Evolutionary conservation across 2,797 vertebrate genomes (phyloP).

Genomic region (Microctenopoma lineatum): DNA sequence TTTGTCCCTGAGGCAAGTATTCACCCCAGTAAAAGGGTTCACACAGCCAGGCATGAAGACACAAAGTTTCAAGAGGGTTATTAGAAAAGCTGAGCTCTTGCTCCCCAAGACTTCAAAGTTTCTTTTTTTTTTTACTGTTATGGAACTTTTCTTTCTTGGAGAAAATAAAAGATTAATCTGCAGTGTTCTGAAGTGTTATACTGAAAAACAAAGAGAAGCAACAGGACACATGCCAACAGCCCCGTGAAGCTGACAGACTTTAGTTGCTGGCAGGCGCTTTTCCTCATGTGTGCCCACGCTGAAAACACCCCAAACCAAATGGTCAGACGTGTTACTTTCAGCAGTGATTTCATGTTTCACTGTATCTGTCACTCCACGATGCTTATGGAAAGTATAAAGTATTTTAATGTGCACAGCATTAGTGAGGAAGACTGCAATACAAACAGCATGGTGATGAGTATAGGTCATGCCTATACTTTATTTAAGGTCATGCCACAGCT

Average conservation of each 20-base stretch:
- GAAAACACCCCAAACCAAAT: constrained; percentile 8
- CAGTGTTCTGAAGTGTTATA: constrained; percentile 7
- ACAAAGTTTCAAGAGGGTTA: constrained; percentile 16
- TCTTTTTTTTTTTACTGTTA: constrained; percentile 28
- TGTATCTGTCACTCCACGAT: constrained; percentile 1
- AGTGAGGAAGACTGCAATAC: not conserved
- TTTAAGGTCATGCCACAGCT: no score
- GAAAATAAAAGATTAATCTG: constrained; percentile 26
- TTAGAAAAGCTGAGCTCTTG: constrained; percentile 14
- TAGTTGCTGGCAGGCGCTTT: not conserved
- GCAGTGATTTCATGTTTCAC: not conserved
- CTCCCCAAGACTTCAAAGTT: constrained; percentile 43
- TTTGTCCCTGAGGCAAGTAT: constrained; percentile 51
- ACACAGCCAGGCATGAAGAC: constrained; percentile 36
- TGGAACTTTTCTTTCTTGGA: constrained; percentile 33
- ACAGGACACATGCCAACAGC: constrained; percentile 13
- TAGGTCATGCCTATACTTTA: no score
- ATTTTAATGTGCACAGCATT: not conserved
- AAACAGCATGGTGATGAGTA: not conserved
- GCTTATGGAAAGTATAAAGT: not conserved
- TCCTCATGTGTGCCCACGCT: constrained; percentile 1
- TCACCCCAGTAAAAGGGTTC: constrained; percentile 66
- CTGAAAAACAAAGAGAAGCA: constrained; percentile 25
- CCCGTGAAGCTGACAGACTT: constrained; percentile 3
- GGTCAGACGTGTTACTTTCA: not conserved